Evolutionary conservation across 2,888 invertebrate genomes (phyloP).

Genomic region (Enchytraeus crypticus): DNA sequence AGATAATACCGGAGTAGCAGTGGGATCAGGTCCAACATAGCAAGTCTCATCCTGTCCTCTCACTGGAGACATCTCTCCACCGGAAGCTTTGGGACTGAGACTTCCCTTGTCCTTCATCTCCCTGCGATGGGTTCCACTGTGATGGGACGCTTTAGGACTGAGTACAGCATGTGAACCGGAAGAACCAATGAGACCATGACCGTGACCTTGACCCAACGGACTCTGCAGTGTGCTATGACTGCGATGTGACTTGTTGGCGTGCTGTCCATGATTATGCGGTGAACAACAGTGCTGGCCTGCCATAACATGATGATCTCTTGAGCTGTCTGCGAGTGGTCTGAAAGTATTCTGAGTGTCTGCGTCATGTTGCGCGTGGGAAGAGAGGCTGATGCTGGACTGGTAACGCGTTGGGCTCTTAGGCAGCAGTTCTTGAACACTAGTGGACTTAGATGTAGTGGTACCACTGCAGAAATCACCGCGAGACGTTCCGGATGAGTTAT

Average conservation of each 20-base stretch:
- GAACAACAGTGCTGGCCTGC: no score
- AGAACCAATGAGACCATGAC: not conserved
- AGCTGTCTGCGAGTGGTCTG: not conserved
- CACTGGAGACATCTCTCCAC: no score
- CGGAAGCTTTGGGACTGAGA: constrained; percentile 11
- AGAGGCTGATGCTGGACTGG: constrained; percentile 13
- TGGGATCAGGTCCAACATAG: no score
- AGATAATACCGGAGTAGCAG: no score
- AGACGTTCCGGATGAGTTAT: not conserved
- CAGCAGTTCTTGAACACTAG: constrained; percentile 23
- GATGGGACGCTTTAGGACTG: no score
- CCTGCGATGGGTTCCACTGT: constrained; percentile 12
- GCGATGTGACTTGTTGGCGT: not conserved
- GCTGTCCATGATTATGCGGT: constrained; percentile 11
- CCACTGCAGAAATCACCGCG: not conserved
- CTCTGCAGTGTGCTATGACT: not conserved
- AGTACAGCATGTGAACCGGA: no score
- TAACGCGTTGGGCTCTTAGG: constrained; percentile 20
- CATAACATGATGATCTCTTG: no score
- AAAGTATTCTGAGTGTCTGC: not conserved
- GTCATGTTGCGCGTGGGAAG: constrained; percentile 1
- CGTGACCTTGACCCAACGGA: not conserved
- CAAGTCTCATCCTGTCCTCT: no score
- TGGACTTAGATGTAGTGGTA: constrained; percentile 20
- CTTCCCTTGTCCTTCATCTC: constrained; percentile 10